A percentile compares a stretch with the other conserved stretches of the same genome.
phyloP scores from a whole-genome alignment of 2,888 invertebrate species.

The Apodemia duryi region DNA sequence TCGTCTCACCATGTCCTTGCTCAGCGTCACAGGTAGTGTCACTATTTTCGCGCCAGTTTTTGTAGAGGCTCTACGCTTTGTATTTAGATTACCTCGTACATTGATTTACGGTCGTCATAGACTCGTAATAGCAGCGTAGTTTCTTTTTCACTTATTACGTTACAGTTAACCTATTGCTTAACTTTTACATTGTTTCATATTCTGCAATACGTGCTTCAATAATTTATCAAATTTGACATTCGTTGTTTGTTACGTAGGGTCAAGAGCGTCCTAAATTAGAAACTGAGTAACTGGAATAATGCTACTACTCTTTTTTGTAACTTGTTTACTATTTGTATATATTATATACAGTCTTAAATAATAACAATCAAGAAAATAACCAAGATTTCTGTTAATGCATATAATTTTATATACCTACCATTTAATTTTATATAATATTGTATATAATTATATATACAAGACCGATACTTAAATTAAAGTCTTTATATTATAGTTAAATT shows the following conservation, averaged over 20 bases:
- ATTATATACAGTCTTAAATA: no score
- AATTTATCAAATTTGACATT: not conserved
- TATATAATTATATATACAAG: no score
- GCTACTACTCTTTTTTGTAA: no score
- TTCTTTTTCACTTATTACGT: slow-evolving; percentile 19
- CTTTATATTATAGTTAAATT: no score
- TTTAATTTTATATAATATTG: no score
- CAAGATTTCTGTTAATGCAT: no score
- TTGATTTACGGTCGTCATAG: slow-evolving; percentile 51
- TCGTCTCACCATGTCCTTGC: slow-evolving; percentile 76
- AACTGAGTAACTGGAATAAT: no score
- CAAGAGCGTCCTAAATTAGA: not conserved
- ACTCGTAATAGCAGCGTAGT: slow-evolving; percentile 39
- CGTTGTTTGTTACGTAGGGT: not conserved
- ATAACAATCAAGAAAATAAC: no score
- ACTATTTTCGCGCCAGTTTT: slow-evolving; percentile 39
- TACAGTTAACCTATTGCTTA: not conserved
- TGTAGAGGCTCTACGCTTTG: slow-evolving; percentile 42
- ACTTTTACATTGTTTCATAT: not conserved
- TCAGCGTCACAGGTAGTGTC: slow-evolving; percentile 76
- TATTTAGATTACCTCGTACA: slow-evolving; percentile 46
- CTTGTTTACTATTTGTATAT: no score
- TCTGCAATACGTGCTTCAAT: not conserved
- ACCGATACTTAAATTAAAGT: no score
- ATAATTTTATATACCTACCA: no score